Base-by-base conservation (phyloP, 35 echinoderm and acorn worm species). In the Nesometra sesokonis region DNA sequence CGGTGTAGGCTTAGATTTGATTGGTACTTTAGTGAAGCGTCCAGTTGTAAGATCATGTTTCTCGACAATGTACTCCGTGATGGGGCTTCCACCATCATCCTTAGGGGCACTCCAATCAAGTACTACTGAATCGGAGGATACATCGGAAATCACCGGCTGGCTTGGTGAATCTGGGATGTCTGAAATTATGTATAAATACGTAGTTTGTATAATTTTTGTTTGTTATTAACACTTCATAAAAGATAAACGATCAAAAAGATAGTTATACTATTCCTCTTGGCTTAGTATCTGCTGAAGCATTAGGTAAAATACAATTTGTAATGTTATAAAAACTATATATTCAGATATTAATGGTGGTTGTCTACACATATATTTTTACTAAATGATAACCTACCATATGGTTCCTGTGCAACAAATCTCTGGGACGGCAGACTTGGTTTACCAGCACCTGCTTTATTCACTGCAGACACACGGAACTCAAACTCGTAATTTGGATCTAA, bases 401-500 rank as follows among this genome's bases (percentile, higher is more conserved):
- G 90, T 34, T 87, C 82, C 36, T 89, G 92, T 11, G 90, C 87
- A 57, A 79, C 57, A 29, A 86, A 88, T 17, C 86, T 91, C 52
- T 93, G 82, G 17, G 95, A 98, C 33, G 95, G 92, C 84, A 94
- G 89, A 78, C 95, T 92, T 11, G 95, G 89, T 80, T 90, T 92
- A 32, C 96, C 90, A 27, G 85, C 57, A 32, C 96, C 96, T 32
- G 82, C 87, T 19, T 89, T 86, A 43, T 93, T 94, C 37, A 93
- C 85, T 36, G 91, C 96, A 17, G 88, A 77, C 33, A 99, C 83
- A 29, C 96, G 36, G 88, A 99, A 99, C 47, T 94, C 96, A 36
- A 94, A 99, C 30, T 94, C 90, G 31, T 91, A 80, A 5, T 93
- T 93, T 80, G 89, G 85, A 13, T 67, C 89, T 35, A 98, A 82